Percentiles rank a stretch among this genome's conserved stretches.
Conservation (phyloP, 2,888 invertebrate genomes). For the Eilema caniola region DNA sequence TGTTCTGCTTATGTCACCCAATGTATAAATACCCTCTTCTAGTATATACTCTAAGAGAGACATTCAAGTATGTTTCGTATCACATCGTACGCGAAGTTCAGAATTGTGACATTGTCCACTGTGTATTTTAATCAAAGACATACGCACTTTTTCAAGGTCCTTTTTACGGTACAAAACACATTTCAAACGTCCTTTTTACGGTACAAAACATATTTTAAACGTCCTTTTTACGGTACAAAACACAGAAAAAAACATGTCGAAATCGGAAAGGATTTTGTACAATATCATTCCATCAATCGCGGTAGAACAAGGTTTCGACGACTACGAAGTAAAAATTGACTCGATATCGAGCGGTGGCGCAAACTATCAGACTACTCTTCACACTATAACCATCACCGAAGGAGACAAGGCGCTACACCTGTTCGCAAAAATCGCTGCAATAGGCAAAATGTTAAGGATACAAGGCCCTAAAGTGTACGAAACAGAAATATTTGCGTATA, state of each 20-base stretch:
- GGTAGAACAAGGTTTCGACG: conserved; percentile 5
- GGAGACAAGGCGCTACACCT: not conserved
- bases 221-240: not conserved
- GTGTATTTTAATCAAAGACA: not conserved
- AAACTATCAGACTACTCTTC: conserved; percentile 2
- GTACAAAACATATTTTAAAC: too few species aligned
- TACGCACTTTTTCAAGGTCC: not conserved
- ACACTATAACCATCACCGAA: conserved; percentile 1
- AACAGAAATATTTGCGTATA: conserved; percentile 62
- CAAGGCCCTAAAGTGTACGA: conserved; percentile 3
- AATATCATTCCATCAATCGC: conserved; percentile 12
- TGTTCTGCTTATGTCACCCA: not conserved
- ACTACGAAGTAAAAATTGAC: conserved; percentile 1
- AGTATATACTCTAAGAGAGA: not conserved
- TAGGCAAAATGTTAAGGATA: not conserved
- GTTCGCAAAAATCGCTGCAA: conserved; percentile 15
- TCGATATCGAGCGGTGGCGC: conserved; percentile 11
- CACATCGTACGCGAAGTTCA: not conserved
- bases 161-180: too few species aligned
- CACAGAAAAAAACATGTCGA: not conserved
- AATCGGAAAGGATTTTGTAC: conserved; percentile 19
- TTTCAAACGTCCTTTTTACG: too few species aligned
- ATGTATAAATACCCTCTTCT: not conserved
- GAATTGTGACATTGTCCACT: not conserved
- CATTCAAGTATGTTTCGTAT: not conserved